phyloP scores from a whole-genome alignment of 1,140 invertebrate genomes.

The Brachionus sp. region DNA sequence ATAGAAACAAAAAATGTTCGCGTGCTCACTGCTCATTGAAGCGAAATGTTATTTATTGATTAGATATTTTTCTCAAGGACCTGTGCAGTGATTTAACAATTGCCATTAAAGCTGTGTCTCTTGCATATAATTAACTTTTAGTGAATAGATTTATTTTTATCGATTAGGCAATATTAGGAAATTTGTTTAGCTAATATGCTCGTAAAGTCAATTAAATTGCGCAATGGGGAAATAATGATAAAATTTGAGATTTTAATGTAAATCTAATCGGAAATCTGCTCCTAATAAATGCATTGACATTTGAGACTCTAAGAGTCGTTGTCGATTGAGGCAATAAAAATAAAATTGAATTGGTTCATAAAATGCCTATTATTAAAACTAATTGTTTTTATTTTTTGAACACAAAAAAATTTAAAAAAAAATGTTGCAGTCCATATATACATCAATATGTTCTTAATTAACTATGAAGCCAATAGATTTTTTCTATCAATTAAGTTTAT shows the following conservation, averaged over 20 bases:
- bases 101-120: not conserved
- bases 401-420: not conserved
- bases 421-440: not conserved
- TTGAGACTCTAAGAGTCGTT: not conserved
- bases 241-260: conserved; percentile 35
- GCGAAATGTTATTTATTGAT: conserved; percentile 1
- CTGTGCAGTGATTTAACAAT: not conserved
- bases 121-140: not conserved
- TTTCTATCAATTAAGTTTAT: not conserved
- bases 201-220: conserved; percentile 13
- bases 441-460: not conserved
- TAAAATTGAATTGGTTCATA: conserved; percentile 5
- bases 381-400: not conserved
- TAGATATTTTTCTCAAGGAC: not conserved
- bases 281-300: conserved; percentile 25
- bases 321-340: conserved; percentile 4
- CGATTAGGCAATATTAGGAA: not conserved
- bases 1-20: not conserved
- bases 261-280: conserved; percentile 12
- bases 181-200: not conserved
- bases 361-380: conserved; percentile 24
- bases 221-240: conserved; percentile 3
- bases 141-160: conserved; percentile 17
- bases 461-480: not conserved
- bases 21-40: not conserved